Evolutionary conservation across 92 coral and sea anemone species (phyloP).

Genomic region (Hydrozoanthus gracilis): DNA sequence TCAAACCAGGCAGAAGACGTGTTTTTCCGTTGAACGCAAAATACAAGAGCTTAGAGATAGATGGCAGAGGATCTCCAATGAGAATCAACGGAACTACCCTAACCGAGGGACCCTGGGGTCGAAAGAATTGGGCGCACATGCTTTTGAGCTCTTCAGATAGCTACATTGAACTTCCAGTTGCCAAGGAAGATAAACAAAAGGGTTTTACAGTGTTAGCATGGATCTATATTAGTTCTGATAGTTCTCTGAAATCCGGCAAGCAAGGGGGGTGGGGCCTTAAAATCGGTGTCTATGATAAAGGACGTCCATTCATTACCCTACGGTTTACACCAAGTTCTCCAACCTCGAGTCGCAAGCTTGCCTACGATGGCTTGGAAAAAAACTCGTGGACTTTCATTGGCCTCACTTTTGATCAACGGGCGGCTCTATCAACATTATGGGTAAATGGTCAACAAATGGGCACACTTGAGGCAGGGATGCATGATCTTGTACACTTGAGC

Average conservation of each 20-base stretch:
- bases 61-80: conserved; percentile 1
- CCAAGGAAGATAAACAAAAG: background rate
- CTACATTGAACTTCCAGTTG: background rate
- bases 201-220: conserved; percentile 30
- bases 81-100: background rate
- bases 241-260: background rate
- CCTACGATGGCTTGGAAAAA: conserved; percentile 3
- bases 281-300: background rate
- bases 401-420: background rate
- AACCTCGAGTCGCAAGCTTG: background rate
- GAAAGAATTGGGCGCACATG: conserved; percentile 20
- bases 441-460: background rate
- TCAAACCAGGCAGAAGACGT: conserved; percentile 22
- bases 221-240: background rate
- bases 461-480: background rate
- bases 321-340: background rate
- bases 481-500: background rate
- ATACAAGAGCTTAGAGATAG: conserved; percentile 11
- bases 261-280: background rate
- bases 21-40: conserved; percentile 15
- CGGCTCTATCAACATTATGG: conserved; percentile 3
- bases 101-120: conserved; percentile 34
- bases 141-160: background rate
- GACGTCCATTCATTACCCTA: background rate
- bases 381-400: conserved; percentile 17